Evolutionary conservation across 2,888 invertebrate genomes (phyloP), one percentile per base, ranked within the genome.

Genomic region (Nemurella pictetii): DNA sequence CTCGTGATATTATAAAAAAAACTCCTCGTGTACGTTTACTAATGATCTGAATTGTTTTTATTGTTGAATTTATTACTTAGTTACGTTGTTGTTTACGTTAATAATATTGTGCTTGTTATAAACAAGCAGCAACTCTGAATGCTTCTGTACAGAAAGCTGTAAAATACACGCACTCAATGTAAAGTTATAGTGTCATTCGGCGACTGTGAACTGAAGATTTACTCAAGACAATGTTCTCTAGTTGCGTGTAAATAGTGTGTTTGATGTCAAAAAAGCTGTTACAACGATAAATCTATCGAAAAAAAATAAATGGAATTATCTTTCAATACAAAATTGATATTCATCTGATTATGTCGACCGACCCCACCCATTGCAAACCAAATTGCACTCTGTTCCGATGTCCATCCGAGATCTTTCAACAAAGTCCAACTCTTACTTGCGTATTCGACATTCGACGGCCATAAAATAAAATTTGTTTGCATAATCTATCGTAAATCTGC

Each of bases 271-370:
- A 28, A 28, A 29, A 29, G 78, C 20, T 78, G 78, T 78, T 78
- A 78, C n/a, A 30, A 78, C 26, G 78, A 78, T 78, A 78, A 78
- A 78, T 30, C 26, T 78, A 30, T 78, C 78, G 78, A 78, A 27
- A 78, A 27, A 78, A 78, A 78, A 78, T 78, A 78, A 78, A 78
- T 78, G 28, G 28, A 78, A 30, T 29, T 78, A 78, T 30, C 26
- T 75, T 55, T 55, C 55, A 55, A 55, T 55, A 55, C 55, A 12
- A 20, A 12, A 55, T 55, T 55, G 55, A 55, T 55, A 55, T 55
- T 55, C 55, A 55, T 55, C 55, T 55, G 55, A 55, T 7, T 55
- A 55, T 55, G 55, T 55, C 55, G 3, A 55, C 55, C 55, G 20
- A 55, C 9, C 55, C 55, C 55, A 55, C 55, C 55, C 55, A 55